Percentiles rank a stretch among this genome's conserved stretches.
These are phyloP conservation scores for Smittia aterrima DNA, from an alignment of 2,888 invertebrate genomes.

Conservation along the genomic window DNA sequence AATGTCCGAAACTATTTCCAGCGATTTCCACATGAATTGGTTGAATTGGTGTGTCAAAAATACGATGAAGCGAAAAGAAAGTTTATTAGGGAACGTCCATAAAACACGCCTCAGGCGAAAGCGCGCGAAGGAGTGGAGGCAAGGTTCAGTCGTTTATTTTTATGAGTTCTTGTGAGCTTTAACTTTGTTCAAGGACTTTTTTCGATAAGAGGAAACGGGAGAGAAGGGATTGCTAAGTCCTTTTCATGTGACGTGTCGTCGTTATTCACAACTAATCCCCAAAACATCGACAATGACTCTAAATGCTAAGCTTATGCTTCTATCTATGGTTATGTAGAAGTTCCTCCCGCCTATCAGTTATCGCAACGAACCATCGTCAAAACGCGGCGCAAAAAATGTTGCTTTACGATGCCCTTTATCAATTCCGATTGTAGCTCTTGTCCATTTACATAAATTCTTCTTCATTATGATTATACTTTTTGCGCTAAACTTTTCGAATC, in stretches of 20 bases:
- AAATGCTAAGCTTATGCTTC: not conserved
- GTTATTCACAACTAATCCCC: too few relatives aligned
- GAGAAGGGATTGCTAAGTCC: too few relatives aligned
- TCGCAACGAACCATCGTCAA: not conserved
- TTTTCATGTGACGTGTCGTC: too few relatives aligned
- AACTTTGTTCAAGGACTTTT: too few relatives aligned
- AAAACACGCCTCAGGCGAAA: too few relatives aligned
- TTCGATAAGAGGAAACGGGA: too few relatives aligned
- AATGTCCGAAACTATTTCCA: not conserved
- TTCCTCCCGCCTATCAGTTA: not conserved
- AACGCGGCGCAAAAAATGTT: not conserved
- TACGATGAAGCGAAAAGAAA: not conserved
- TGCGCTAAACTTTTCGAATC: not conserved
- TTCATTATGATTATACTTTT: not conserved
- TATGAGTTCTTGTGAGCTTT: too few relatives aligned
- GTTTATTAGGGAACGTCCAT: not conserved
- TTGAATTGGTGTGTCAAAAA: not conserved
- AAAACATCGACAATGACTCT: not conserved
- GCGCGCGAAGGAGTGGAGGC: too few relatives aligned
- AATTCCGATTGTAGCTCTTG: conserved; percentile 8
- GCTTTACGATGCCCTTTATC: conserved; percentile 28
- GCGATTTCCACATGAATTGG: not conserved
- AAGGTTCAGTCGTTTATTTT: too few relatives aligned
- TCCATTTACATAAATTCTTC: conserved; percentile 23
- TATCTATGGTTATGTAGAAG: not conserved